Percentiles rank a stretch among this genome's conserved stretches.
Conservation (phyloP, 2,797 vertebrate genomes). For the Myotis vivesi region DNA sequence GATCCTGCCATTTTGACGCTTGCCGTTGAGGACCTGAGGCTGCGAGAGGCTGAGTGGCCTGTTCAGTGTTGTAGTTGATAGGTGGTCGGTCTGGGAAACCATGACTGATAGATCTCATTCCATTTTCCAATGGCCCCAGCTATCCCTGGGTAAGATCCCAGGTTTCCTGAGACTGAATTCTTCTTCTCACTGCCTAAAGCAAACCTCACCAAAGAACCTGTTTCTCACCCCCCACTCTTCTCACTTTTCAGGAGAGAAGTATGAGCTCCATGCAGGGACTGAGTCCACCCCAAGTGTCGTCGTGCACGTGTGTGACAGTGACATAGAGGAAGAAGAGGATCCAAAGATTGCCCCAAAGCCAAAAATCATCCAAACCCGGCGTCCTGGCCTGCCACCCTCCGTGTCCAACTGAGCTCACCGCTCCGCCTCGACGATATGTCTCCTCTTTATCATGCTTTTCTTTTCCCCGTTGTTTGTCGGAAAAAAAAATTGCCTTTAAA, state of each 20-base stretch:
- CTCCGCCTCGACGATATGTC: slow-evolving; percentile 55
- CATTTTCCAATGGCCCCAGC: neutral
- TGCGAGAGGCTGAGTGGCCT: neutral
- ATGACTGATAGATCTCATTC: neutral
- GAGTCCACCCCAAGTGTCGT: slow-evolving; percentile 93
- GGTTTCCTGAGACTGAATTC: neutral
- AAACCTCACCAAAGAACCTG: neutral
- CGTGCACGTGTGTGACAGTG: slow-evolving; percentile 91
- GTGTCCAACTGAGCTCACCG: slow-evolving; percentile 87
- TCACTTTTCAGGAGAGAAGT: slow-evolving; percentile 88
- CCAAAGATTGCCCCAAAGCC: slow-evolving; percentile 90
- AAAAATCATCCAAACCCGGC: slow-evolving; percentile 91
- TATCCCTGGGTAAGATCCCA: neutral
- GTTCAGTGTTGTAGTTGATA: neutral
- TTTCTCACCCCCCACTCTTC: neutral
- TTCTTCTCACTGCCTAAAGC: neutral
- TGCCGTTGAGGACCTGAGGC: neutral
- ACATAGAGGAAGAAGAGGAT: slow-evolving; percentile 89
- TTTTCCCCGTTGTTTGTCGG: slow-evolving; percentile 75
- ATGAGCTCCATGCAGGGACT: slow-evolving; percentile 90
- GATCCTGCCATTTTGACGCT: neutral
- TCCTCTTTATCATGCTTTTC: slow-evolving; percentile 74
- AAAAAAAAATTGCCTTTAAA: slow-evolving; percentile 79
- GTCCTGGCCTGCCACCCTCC: slow-evolving; percentile 87
- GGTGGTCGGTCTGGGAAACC: neutral